phyloP scores from a whole-genome alignment of 2,888 invertebrate species.

The Anticlea derivata region DNA sequence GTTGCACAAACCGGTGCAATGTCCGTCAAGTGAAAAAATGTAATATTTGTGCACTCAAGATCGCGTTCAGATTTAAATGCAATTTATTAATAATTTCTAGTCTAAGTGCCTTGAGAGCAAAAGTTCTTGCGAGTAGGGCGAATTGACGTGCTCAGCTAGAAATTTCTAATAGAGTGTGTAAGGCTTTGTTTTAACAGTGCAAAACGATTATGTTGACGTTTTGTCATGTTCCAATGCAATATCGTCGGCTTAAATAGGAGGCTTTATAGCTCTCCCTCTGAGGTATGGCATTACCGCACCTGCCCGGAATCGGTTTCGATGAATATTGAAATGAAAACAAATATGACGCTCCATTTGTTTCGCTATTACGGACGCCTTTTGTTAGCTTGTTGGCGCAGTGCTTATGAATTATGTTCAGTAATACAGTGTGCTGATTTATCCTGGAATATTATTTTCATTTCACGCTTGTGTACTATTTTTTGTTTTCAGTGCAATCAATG shows the following conservation, averaged over 20 bases:
- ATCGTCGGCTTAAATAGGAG: slow-evolving; percentile 1
- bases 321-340: slow-evolving; percentile 39
- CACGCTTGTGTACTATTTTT: neutral
- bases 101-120: too few relatives aligned
- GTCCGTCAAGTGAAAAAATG: too few relatives aligned
- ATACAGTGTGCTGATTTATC: slow-evolving; percentile 1
- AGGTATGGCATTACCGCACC: slow-evolving; percentile 34
- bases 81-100: too few relatives aligned
- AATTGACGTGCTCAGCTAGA: neutral
- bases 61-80: too few relatives aligned
- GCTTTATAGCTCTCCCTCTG: slow-evolving; percentile 3
- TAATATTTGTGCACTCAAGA: too few relatives aligned
- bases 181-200: neutral
- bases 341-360: slow-evolving; percentile 19
- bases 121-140: neutral
- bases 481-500: neutral
- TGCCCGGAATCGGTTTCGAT: slow-evolving; percentile 38
- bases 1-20: too few relatives aligned
- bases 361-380: slow-evolving; percentile 19
- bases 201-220: slow-evolving; percentile 4
- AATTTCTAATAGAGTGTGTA: neutral
- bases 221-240: neutral
- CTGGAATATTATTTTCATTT: neutral
- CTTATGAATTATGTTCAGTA: slow-evolving; percentile 16
- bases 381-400: slow-evolving; percentile 16